A percentile compares a stretch with the other conserved stretches of the same genome.
Conservation (phyloP, 2,113 vertebrate species). For the Beaufortia kweichowensis region DNA sequence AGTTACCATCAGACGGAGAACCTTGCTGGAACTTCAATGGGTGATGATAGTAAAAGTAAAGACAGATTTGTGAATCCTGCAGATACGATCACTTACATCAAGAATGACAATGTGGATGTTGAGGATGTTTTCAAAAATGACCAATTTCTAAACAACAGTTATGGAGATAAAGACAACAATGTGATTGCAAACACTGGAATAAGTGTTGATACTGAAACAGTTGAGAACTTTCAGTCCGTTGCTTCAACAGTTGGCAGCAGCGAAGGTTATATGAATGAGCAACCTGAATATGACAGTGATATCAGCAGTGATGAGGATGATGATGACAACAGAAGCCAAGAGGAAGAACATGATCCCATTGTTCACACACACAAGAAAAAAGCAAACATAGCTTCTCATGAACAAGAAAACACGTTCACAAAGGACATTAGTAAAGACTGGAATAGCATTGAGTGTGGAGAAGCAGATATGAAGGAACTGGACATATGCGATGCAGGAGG, state of each 20-base stretch:
- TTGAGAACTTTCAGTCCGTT: neutral
- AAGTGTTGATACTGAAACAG: neutral
- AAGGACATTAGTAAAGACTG: neutral
- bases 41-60: neutral
- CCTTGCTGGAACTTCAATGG: neutral
- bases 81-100: neutral
- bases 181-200: conserved; percentile 4
- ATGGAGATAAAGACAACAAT: neutral
- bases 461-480: neutral
- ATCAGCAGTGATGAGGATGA: conserved; percentile 55
- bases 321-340: conserved; percentile 43
- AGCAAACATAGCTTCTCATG: neutral
- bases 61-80: neutral
- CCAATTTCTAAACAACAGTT: neutral
- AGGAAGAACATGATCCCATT: neutral
- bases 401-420: conserved; percentile 7
- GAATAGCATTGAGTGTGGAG: neutral
- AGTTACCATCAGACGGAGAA: neutral
- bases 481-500: neutral
- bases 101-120: neutral
- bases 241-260: too few relatives aligned
- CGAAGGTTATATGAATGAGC: conserved; percentile 9
- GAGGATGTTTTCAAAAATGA: neutral
- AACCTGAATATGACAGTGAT: conserved; percentile 45
- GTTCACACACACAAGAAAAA: neutral